These are phyloP conservation scores for Leguminivora glycinivorella DNA, from an alignment of 1,140 invertebrate species.

Conservation along the genomic window DNA sequence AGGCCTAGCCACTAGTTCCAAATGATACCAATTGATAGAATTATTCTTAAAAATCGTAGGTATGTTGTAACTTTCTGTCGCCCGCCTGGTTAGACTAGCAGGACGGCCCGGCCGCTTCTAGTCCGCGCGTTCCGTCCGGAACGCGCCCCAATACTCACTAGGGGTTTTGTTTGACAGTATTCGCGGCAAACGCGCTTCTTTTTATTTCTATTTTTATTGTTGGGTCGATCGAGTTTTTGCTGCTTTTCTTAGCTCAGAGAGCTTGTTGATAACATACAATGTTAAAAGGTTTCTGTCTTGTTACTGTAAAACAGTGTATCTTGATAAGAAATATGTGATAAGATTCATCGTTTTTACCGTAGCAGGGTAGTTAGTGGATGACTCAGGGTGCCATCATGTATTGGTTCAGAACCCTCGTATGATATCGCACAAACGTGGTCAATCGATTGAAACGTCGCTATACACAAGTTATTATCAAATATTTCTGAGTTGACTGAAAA, in stretches of 20 bases:
- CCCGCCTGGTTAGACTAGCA: neutral
- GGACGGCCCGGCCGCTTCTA: neutral
- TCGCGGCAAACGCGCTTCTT: conserved; percentile 12
- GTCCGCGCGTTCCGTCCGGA: conserved; percentile 3
- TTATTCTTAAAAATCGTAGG: neutral
- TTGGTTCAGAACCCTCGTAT: no score
- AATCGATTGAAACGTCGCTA: no score
- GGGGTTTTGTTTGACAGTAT: conserved; percentile 11
- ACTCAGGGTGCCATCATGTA: no score
- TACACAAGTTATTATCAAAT: no score
- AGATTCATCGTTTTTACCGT: no score
- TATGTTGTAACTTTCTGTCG: neutral
- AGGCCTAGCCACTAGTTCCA: no score
- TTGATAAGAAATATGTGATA: no score
- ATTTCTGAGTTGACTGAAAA: conserved; percentile 17
- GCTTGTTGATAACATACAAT: neutral
- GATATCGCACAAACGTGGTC: no score
- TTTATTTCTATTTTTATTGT: neutral
- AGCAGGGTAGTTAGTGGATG: no score
- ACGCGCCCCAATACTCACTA: neutral
- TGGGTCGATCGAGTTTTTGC: conserved; percentile 30
- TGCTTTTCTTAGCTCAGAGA: neutral
- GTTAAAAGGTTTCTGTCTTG: no score
- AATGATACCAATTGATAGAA: no score
- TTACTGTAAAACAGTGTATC: no score